Evolutionary conservation across 1,140 invertebrate genomes (phyloP).

Genomic region (Probaryconus sp.): DNA sequence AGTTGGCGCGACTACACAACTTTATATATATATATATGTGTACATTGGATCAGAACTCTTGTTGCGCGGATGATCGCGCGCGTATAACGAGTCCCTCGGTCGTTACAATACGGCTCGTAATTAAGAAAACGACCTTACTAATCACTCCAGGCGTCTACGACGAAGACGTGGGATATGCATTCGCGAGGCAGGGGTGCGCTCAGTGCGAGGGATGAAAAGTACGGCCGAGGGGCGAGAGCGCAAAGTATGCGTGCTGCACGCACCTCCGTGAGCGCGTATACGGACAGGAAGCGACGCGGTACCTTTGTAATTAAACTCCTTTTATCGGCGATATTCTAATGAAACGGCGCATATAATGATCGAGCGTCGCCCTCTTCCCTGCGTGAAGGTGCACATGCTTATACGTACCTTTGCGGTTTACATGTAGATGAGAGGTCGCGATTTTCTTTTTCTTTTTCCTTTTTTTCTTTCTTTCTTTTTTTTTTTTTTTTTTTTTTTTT

Average conservation of each 20-base stretch:
- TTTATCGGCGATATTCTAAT: slow-evolving; percentile 75
- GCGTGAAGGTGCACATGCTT: slow-evolving; percentile 37
- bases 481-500: slow-evolving; percentile 43
- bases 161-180: slow-evolving; percentile 46
- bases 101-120: slow-evolving; percentile 58
- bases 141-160: slow-evolving; percentile 53
- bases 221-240: slow-evolving; percentile 38
- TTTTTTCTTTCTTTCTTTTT: slow-evolving; percentile 35
- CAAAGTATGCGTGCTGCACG: slow-evolving; percentile 65
- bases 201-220: slow-evolving; percentile 45
- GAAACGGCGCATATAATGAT: slow-evolving; percentile 72
- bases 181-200: slow-evolving; percentile 8
- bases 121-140: slow-evolving; percentile 67
- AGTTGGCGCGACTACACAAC: slow-evolving; percentile 25
- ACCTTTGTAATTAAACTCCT: slow-evolving; percentile 74
- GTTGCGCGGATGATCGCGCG: slow-evolving; percentile 54
- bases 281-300: slow-evolving; percentile 66
- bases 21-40: too few species aligned
- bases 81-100: slow-evolving; percentile 52
- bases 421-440: slow-evolving; percentile 53
- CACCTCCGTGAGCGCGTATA: slow-evolving; percentile 56
- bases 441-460: slow-evolving; percentile 32
- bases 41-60: slow-evolving; percentile 19
- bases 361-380: slow-evolving; percentile 48
- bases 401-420: slow-evolving; percentile 31